A percentile compares a stretch with the other conserved stretches of the same genome.
Conservation (phyloP, 2,113 vertebrate genomes). For the Pachypanchax playfairii region DNA sequence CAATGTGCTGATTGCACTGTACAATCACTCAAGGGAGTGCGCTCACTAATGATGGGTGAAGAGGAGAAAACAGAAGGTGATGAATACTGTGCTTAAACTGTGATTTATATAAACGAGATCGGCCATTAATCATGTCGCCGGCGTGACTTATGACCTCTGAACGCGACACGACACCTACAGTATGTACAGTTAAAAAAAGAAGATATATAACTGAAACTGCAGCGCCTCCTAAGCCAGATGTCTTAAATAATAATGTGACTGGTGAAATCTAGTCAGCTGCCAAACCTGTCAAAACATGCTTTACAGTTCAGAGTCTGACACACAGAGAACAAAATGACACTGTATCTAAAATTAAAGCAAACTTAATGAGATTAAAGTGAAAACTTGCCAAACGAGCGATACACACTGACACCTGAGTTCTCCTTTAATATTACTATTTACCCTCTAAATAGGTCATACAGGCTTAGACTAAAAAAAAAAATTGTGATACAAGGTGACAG, state of each 20-base stretch:
- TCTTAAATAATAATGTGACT: slow-evolving; percentile 37
- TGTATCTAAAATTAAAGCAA: slow-evolving; percentile 9
- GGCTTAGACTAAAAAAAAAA: neutral
- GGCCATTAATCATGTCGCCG: slow-evolving; percentile 68
- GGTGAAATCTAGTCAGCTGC: slow-evolving; percentile 28
- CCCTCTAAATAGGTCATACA: slow-evolving; percentile 2
- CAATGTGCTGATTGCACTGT: slow-evolving; percentile 72
- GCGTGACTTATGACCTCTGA: slow-evolving; percentile 65
- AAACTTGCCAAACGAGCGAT: neutral
- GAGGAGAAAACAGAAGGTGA: slow-evolving; percentile 68
- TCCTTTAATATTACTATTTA: slow-evolving; percentile 3
- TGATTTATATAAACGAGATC: slow-evolving; percentile 71
- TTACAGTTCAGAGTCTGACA: slow-evolving; percentile 7
- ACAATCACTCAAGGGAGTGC: slow-evolving; percentile 71
- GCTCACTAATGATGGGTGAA: slow-evolving; percentile 69
- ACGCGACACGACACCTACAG: slow-evolving; percentile 11
- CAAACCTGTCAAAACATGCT: slow-evolving; percentile 11
- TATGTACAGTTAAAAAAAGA: slow-evolving; percentile 58
- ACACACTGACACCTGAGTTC: neutral
- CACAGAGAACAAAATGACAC: neutral
- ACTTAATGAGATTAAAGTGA: slow-evolving; percentile 16
- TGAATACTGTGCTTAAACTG: slow-evolving; percentile 58
- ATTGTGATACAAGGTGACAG: neutral
- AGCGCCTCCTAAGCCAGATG: slow-evolving; percentile 37
- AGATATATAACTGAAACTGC: slow-evolving; percentile 43